phyloP scores from a whole-genome alignment of 2,113 vertebrate genomes.

The zebrafish (Danio rerio) region DNA sequence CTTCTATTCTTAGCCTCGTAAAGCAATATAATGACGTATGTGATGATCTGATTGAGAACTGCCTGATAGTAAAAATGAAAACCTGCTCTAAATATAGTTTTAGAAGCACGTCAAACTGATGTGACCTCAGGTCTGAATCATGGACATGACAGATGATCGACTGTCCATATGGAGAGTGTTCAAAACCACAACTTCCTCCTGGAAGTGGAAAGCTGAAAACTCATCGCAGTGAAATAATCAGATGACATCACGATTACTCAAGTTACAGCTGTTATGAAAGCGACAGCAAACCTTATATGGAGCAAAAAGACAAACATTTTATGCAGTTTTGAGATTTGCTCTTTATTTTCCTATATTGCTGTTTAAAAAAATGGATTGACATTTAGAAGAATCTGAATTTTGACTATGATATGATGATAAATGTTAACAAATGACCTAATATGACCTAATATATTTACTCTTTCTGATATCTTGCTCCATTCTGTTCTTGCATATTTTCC shows the following conservation, averaged over 20 bases:
- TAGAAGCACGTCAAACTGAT: conserved; percentile 1
- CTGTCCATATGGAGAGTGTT: background rate
- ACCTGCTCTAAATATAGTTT: background rate
- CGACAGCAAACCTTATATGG: background rate
- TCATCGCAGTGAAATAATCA: background rate
- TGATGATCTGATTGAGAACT: background rate
- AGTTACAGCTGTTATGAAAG: conserved; percentile 1
- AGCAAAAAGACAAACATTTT: background rate
- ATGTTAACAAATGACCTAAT: too few relatives aligned
- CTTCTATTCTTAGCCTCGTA: background rate
- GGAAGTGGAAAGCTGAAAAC: background rate
- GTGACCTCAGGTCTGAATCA: conserved; percentile 7
- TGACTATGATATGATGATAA: too few relatives aligned
- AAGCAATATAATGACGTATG: background rate
- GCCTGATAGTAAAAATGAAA: background rate
- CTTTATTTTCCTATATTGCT: too few relatives aligned
- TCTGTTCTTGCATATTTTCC: too few relatives aligned
- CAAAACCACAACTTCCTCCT: conserved; percentile 20
- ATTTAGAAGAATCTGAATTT: too few relatives aligned
- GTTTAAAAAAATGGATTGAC: too few relatives aligned
- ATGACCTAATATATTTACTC: too few relatives aligned
- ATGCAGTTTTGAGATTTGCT: too few relatives aligned
- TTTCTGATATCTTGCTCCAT: too few relatives aligned
- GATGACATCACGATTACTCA: background rate
- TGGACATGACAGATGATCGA: background rate